Evolutionary conservation across 1,140 invertebrate genomes (phyloP).

Genomic region (Apis florea): DNA sequence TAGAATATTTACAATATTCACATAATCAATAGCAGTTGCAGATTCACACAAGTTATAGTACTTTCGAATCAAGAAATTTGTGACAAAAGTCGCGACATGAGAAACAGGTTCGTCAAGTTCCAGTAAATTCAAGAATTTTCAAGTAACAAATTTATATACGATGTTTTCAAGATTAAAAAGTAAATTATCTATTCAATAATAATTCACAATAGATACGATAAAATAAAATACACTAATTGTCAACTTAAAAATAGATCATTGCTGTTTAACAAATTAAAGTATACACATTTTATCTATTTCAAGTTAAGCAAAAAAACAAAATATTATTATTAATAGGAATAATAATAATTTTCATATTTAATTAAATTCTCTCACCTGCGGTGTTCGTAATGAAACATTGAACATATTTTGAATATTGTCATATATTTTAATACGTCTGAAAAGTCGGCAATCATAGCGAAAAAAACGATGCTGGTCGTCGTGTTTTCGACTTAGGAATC

Average conservation of each 20-base stretch:
- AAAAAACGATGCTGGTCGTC: not conserved
- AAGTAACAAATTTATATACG: not conserved
- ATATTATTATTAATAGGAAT: too few relatives aligned
- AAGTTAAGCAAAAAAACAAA: not conserved
- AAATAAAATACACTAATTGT: too few relatives aligned
- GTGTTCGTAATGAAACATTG: not conserved
- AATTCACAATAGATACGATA: too few relatives aligned
- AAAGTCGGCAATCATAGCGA: not conserved
- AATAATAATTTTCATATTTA: too few relatives aligned
- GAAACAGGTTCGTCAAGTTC: not conserved
- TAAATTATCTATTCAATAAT: not conserved
- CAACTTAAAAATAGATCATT: too few relatives aligned
- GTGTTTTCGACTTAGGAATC: constrained; percentile 32
- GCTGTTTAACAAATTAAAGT: not conserved
- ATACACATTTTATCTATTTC: not conserved
- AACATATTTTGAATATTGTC: not conserved
- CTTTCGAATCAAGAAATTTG: not conserved
- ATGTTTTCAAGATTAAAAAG: not conserved
- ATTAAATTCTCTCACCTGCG: not conserved
- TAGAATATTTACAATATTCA: not conserved
- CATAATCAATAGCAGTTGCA: not conserved
- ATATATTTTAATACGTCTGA: not conserved
- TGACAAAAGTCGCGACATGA: not conserved
- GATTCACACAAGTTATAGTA: not conserved
- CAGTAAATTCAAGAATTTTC: not conserved